phyloP scores from a whole-genome alignment of 2,888 invertebrate species.

The Camptogramma bilineatum region DNA sequence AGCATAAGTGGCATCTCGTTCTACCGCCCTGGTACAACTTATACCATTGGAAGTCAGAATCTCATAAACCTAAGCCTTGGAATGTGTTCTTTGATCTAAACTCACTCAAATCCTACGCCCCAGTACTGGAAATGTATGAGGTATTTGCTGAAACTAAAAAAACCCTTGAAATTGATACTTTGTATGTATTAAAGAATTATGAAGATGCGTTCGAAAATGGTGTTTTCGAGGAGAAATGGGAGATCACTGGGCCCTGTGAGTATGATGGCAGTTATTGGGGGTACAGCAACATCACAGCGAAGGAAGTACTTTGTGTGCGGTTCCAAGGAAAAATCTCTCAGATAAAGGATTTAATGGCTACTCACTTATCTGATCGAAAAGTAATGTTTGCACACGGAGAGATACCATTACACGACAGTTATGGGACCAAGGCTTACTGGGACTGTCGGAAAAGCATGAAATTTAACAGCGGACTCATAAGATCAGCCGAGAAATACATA shows the following conservation, averaged over 20 bases:
- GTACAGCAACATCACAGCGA: constrained; percentile 88
- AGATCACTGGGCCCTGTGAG: constrained; percentile 74
- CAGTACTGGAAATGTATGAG: constrained; percentile 94
- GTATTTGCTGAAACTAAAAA: constrained; percentile 69
- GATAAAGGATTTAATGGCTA: constrained; percentile 85
- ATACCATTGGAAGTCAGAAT: constrained; percentile 93
- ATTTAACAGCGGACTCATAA: constrained; percentile 89
- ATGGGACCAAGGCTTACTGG: constrained; percentile 94
- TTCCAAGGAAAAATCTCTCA: constrained; percentile 92
- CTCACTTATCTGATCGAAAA: constrained; percentile 72
- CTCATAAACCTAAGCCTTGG: constrained; percentile 91
- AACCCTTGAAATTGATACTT: constrained; percentile 87
- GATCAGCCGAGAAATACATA: constrained; percentile 88
- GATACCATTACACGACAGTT: constrained; percentile 94
- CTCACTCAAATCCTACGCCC: constrained; percentile 91
- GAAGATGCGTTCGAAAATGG: constrained; percentile 93
- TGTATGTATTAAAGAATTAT: constrained; percentile 94
- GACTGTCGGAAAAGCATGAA: constrained; percentile 95
- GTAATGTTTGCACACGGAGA: constrained; percentile 93
- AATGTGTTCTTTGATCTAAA: constrained; percentile 92
- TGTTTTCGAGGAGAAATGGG: constrained; percentile 93
- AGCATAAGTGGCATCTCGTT: constrained; percentile 87
- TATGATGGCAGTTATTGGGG: constrained; percentile 88
- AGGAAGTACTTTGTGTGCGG: constrained; percentile 90
- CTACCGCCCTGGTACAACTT: constrained; percentile 96